Conservation (phyloP, 2,888 invertebrate species). For the Brachypalpus laphriformis region DNA sequence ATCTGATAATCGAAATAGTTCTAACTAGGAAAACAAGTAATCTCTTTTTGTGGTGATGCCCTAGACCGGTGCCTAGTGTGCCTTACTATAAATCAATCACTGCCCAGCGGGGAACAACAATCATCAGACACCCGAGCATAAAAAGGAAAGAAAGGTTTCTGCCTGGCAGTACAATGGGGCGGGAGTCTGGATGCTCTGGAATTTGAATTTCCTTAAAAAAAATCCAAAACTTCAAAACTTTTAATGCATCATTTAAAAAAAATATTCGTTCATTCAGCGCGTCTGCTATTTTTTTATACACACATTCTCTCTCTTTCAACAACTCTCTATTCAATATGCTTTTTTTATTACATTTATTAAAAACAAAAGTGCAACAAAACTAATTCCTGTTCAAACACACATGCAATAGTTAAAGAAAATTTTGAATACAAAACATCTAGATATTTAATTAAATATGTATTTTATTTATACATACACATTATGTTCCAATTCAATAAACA, state of each 20-base stretch:
- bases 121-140: no score
- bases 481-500: constrained; percentile 51
- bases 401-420: constrained; percentile 67
- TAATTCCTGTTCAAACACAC: constrained; percentile 63
- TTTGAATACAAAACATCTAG: constrained; percentile 55
- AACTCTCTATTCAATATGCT: constrained; percentile 48
- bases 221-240: no score
- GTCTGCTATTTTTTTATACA: constrained; percentile 22
- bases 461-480: constrained; percentile 38
- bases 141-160: no score
- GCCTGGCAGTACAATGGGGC: no score
- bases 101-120: no score
- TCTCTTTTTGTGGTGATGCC: no score
- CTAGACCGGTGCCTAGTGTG: no score
- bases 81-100: no score
- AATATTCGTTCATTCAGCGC: neutral
- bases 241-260: neutral
- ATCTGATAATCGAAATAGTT: no score
- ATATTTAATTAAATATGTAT: constrained; percentile 51
- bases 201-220: no score
- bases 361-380: constrained; percentile 65
- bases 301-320: constrained; percentile 52
- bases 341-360: constrained; percentile 24
- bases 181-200: no score
- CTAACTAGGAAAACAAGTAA: no score